These are phyloP conservation scores for Enteromius viviparus DNA, from an alignment of 2,797 vertebrate species.

Conservation along the genomic window DNA sequence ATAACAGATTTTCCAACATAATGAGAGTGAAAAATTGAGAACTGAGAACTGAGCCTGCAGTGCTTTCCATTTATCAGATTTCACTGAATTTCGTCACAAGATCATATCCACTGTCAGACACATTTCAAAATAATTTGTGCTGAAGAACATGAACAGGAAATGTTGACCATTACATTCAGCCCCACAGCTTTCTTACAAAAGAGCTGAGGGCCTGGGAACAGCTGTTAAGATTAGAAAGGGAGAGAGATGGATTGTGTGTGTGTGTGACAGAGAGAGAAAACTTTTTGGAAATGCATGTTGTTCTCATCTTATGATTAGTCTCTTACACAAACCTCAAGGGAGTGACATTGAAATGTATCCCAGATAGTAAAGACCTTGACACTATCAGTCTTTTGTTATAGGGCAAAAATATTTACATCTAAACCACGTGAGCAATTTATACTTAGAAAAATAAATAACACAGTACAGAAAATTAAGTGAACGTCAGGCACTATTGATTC, in stretches of 20 bases:
- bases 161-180: slow-evolving; percentile 10
- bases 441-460: not conserved
- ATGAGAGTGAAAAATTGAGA: not conserved
- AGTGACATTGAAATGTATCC: slow-evolving; percentile 18
- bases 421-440: not conserved
- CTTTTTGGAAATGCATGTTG: slow-evolving; percentile 3
- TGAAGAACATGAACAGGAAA: slow-evolving; percentile 38
- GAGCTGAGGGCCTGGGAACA: slow-evolving; percentile 54
- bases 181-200: slow-evolving; percentile 25
- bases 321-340: slow-evolving; percentile 33
- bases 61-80: not conserved
- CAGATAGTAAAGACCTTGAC: slow-evolving; percentile 8
- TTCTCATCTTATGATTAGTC: slow-evolving; percentile 19
- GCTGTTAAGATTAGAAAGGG: slow-evolving; percentile 32
- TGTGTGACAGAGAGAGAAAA: not conserved
- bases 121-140: slow-evolving; percentile 26
- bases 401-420: slow-evolving; percentile 8
- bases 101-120: not conserved
- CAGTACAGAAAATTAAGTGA: slow-evolving; percentile 1
- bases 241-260: not conserved
- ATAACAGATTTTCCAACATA: slow-evolving; percentile 8
- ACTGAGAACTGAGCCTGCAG: not conserved
- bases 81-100: not conserved
- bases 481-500: slow-evolving; percentile 22
- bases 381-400: slow-evolving; percentile 9